Base-by-base conservation (phyloP, 2,888 invertebrate species). In the Ypsolopha sequella region DNA sequence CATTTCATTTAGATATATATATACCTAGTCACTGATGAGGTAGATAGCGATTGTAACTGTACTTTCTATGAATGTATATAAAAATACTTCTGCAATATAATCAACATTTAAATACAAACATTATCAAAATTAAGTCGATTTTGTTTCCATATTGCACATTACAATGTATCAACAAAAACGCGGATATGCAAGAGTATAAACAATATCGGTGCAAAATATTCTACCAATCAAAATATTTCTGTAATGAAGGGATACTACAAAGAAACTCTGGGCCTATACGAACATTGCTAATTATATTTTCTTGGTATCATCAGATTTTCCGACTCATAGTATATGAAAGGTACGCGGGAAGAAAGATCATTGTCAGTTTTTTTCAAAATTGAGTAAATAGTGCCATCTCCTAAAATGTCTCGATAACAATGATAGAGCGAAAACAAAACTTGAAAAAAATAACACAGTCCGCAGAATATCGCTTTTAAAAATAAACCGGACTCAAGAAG, bases 61-160 rank as follows among this genome's bases (percentile, higher is more conserved):
- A 11, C 11, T 7, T 14, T 9, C 24, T 50, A 35, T 4, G 13
- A 44, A 76, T 76, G 67, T 79, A 76, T 86, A 85, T 86, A 86
- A 86, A 86, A 86, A 86, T 86, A 86, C 76, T 84, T 85, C 73
- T 81, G 84, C 72, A 78, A 80, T 84, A 84, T 81, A 82, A 77
- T 80, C 68, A 84, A 86, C 85, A 81, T 79, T 80, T 63, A 84
- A 82, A 82, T 84, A 84, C 79, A 80, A 84, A 80, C 76, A 80
- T 76, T 80, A 84, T 81, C 78, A 81, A 81, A 81, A 81, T 76
- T 76, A 77, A 72, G 65, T 79, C 68, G 70, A 73, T 73, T 36
- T 69, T 64, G 70, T 75, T 77, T 76, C 74, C 63, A 76, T 79
- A 82, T 79, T 82, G 80, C 80, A 80, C 78, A 70, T 69, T 66